These are phyloP conservation scores for Macrostomum lignano DNA, from an alignment of 1,140 invertebrate genomes.

Conservation along the genomic window DNA sequence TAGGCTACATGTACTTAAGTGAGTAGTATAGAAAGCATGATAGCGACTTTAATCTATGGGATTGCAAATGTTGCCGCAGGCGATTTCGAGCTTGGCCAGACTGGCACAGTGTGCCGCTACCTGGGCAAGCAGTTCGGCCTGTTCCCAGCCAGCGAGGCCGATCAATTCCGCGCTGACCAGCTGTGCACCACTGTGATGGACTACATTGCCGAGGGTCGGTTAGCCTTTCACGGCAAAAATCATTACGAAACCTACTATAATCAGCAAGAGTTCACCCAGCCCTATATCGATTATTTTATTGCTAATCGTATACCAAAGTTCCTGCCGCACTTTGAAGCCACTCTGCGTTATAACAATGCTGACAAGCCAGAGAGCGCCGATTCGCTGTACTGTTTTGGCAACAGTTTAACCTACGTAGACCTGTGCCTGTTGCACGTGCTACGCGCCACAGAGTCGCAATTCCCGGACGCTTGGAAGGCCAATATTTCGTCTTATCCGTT, in stretches of 20 bases:
- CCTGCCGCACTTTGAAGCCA: too few species aligned
- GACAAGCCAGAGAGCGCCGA: too few species aligned
- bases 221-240: slow-evolving; percentile 12
- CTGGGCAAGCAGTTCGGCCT: slow-evolving; percentile 33
- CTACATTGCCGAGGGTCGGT: slow-evolving; percentile 13
- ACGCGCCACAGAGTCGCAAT: too few species aligned
- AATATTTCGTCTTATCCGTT: too few species aligned
- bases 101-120: slow-evolving; percentile 11
- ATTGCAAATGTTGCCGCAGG: slow-evolving; percentile 9
- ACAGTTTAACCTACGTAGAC: too few species aligned
- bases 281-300: slow-evolving; percentile 12
- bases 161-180: slow-evolving; percentile 12
- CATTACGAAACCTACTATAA: slow-evolving; percentile 10
- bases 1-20: too few species aligned
- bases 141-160: slow-evolving; percentile 36
- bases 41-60: too few species aligned
- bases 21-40: too few species aligned
- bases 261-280: slow-evolving; percentile 13
- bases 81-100: slow-evolving; percentile 11
- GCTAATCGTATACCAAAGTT: slow-evolving; percentile 10
- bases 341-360: too few species aligned
- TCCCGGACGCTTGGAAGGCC: too few species aligned
- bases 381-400: too few species aligned
- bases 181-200: slow-evolving; percentile 6
- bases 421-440: too few species aligned